Evolutionary conservation across 2,888 invertebrate species (phyloP).

Genomic region (Cactoblastis cactorum): DNA sequence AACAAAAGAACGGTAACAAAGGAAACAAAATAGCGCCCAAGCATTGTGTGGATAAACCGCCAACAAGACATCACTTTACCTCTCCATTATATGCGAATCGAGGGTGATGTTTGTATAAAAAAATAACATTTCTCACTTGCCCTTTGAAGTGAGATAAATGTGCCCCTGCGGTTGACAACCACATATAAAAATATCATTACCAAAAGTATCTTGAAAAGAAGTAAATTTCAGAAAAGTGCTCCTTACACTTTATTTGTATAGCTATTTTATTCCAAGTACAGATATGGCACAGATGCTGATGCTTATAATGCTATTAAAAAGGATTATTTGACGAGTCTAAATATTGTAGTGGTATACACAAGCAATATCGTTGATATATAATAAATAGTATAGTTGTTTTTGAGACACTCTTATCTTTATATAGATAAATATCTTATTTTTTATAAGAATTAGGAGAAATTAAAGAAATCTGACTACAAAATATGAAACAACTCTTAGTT

Average conservation of each 20-base stretch:
- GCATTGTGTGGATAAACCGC: neutral
- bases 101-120: constrained; percentile 11
- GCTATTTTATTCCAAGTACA: neutral
- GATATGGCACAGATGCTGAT: neutral
- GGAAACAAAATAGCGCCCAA: neutral
- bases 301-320: too few species aligned
- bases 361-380: too few species aligned
- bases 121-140: constrained; percentile 2
- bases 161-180: constrained; percentile 8
- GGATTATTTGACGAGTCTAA: too few species aligned
- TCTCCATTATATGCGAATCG: constrained; percentile 7
- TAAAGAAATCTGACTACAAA: too few species aligned
- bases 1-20: neutral
- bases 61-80: neutral
- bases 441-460: too few species aligned
- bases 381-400: too few species aligned
- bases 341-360: too few species aligned
- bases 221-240: neutral
- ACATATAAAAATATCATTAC: constrained; percentile 11
- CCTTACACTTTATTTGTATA: neutral
- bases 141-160: constrained; percentile 12
- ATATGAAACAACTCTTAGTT: too few species aligned
- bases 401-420: too few species aligned
- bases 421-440: too few species aligned
- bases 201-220: neutral